These are phyloP conservation scores for Oconnorella tubifera DNA, from an alignment of 2,888 invertebrate genomes.

Conservation along the genomic window DNA sequence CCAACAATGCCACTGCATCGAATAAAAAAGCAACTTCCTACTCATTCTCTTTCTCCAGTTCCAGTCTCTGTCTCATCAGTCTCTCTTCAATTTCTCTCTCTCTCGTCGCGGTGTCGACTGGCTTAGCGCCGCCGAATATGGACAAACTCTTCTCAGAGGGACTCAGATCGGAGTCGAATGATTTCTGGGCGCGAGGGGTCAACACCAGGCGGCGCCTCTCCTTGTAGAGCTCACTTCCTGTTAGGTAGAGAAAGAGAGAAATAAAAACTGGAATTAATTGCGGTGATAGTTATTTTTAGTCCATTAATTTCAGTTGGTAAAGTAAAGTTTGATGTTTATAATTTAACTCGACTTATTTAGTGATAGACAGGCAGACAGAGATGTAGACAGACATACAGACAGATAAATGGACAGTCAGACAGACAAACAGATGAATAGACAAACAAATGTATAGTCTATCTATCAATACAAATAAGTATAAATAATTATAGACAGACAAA, in stretches of 20 bases:
- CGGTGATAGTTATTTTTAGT: too few species aligned
- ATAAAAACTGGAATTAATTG: too few species aligned
- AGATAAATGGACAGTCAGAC: not conserved
- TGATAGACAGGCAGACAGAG: not conserved
- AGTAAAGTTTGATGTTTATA: too few species aligned
- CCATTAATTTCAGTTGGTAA: too few species aligned
- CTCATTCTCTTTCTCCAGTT: slow-evolving; percentile 8
- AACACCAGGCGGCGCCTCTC: slow-evolving; percentile 76
- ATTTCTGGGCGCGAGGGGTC: slow-evolving; percentile 69
- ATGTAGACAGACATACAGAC: not conserved
- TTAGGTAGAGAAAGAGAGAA: not conserved
- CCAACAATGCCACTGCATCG: too few species aligned
- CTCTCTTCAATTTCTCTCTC: slow-evolving; percentile 89
- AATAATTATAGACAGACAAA: not conserved
- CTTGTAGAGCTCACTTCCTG: slow-evolving; percentile 20
- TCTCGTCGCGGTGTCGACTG: slow-evolving; percentile 85
- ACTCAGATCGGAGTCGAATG: not conserved
- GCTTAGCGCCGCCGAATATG: slow-evolving; percentile 91
- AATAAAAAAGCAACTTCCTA: too few species aligned
- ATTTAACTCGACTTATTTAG: too few species aligned
- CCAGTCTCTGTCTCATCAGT: slow-evolving; percentile 52
- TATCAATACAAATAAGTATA: not conserved
- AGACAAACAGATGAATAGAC: not conserved
- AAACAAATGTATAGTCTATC: not conserved
- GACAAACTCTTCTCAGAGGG: slow-evolving; percentile 66